phyloP scores from a whole-genome alignment of 2,113 vertebrate genomes.

The Trogon melanurus region DNA sequence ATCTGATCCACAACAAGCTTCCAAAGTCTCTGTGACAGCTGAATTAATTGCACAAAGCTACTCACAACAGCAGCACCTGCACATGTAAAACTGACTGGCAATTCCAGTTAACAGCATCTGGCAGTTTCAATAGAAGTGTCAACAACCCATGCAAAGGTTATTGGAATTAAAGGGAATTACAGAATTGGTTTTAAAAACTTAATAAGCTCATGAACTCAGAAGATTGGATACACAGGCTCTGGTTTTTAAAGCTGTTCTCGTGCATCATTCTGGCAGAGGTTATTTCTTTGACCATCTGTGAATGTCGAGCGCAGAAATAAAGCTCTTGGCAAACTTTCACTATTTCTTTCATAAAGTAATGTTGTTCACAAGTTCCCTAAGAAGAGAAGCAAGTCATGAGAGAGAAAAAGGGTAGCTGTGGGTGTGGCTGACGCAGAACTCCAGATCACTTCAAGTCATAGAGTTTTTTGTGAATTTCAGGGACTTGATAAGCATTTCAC shows the following conservation, averaged over 20 bases:
- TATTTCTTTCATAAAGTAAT: not conserved
- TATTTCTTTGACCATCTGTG: slow-evolving; percentile 23
- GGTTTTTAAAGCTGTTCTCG: not conserved
- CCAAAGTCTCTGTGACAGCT: slow-evolving; percentile 27
- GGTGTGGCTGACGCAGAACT: not conserved
- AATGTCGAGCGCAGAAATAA: not conserved
- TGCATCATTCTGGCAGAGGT: slow-evolving; percentile 14
- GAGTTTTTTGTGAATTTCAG: not conserved
- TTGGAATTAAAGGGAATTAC: slow-evolving; percentile 57
- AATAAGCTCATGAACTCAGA: slow-evolving; percentile 18
- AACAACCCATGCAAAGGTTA: slow-evolving; percentile 45
- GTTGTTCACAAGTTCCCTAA: not conserved
- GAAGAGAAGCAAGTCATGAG: not conserved
- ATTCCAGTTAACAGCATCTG: slow-evolving; percentile 44
- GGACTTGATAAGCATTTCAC: not conserved
- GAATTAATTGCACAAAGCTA: slow-evolving; percentile 41
- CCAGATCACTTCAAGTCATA: not conserved
- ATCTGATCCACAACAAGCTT: slow-evolving; percentile 11
- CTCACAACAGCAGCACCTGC: slow-evolving; percentile 50
- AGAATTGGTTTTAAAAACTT: slow-evolving; percentile 49
- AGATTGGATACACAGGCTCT: not conserved
- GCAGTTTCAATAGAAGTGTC: slow-evolving; percentile 48
- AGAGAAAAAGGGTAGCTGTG: not conserved
- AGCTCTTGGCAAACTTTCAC: not conserved
- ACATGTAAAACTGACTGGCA: slow-evolving; percentile 6